Evolutionary conservation across 2,888 invertebrate species (phyloP), one percentile per base, ranked within the genome.

Genomic region (Lycophotia porphyrea): DNA sequence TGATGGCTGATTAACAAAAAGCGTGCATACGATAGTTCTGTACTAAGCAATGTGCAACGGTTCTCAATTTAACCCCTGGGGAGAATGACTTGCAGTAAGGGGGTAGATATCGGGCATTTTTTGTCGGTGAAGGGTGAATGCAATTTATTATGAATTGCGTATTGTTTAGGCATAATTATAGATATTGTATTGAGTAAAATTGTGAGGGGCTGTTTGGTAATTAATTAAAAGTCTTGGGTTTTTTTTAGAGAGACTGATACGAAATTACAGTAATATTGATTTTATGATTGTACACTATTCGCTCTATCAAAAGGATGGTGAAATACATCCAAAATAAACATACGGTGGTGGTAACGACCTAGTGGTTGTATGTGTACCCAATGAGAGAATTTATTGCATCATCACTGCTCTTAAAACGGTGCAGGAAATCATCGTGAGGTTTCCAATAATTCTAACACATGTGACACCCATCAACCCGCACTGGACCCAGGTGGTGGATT

Each of bases 1-100:
- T 18, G 91, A 92, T 92, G 88, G 86, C 88, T 91, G 94, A 94
- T 94, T 93, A 94, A 92, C 92, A 91, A 94, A 93, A 94, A 93
- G 88, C 89, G 80, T 88, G 85, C 72, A 81, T 75, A 83, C 81
- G 71, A 85, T 77, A 81, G 87, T 81, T 81, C 65, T 66, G 60
- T 63, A 61, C 61, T 63, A 63, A 39, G 39, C 63, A 47, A 55
- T 71, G 72, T 84, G 71, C 79, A 65, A 42, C 52, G 82, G 70
- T 84, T 80, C 80, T 82, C 82, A 84, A 82, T 82, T 61, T 2
- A 60, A 64, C 71, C 83, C 83, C 84, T 44, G n/a, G 84, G 67
- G 81, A 81, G 71, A 34, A 31, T 78, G 81, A 80, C 72, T 73
- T 75, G 81, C 70, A 73, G 21, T 36, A 58, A 44, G 66, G 49